phyloP scores from a whole-genome alignment of 2,113 vertebrate genomes.

The Ammodytes dubius region DNA sequence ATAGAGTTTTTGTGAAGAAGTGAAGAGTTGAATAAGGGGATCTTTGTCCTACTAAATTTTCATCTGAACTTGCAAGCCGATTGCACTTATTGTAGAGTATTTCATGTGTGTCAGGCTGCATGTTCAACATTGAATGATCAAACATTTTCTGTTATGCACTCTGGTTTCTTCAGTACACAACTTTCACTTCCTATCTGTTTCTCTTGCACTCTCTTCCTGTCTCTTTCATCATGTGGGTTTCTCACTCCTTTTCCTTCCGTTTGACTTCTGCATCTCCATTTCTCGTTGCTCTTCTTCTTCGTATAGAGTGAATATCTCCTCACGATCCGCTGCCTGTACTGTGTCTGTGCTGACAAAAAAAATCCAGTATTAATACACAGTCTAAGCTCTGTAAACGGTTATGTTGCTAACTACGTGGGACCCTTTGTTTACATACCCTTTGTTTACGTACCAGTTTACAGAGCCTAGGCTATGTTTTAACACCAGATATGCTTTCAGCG shows the following conservation, averaged over 20 bases:
- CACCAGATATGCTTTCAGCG: no score
- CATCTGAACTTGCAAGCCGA: background rate
- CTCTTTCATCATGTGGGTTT: conserved; percentile 13
- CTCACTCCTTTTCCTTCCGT: conserved; percentile 21
- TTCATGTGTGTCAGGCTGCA: background rate
- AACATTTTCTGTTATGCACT: background rate
- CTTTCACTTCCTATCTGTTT: conserved; percentile 62
- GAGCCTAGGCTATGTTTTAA: no score
- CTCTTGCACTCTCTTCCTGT: conserved; percentile 28
- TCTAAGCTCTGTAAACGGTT: no score
- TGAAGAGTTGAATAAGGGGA: background rate
- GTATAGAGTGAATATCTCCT: background rate
- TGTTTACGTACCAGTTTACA: no score
- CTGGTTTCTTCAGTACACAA: background rate
- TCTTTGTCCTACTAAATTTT: background rate
- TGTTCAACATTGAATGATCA: background rate
- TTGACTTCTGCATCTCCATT: conserved; percentile 2
- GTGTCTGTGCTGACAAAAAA: no score
- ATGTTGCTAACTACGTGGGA: no score
- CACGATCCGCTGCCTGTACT: no score
- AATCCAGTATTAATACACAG: no score
- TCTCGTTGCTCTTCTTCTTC: background rate
- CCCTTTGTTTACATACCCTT: no score
- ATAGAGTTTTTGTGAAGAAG: background rate
- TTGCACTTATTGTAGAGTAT: background rate